Base-by-base conservation (phyloP, 2,797 vertebrate genomes). In the Melanotaenia boesemani region DNA sequence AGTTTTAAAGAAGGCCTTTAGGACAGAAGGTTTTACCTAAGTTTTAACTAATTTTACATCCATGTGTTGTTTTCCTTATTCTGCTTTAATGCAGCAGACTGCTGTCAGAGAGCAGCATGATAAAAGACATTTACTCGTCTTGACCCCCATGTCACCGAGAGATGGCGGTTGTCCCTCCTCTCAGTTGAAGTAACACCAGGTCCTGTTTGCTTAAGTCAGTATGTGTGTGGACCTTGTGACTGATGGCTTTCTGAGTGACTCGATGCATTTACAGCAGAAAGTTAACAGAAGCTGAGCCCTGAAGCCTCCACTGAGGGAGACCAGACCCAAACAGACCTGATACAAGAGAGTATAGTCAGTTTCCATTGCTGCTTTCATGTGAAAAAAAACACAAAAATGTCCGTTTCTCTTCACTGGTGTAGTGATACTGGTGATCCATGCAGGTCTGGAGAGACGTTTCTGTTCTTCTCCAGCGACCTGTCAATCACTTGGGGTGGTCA, bases 131-230 rank as follows among this genome's bases (percentile, higher is more conserved):
- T 34, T 58, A 24, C 52, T 32, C 67, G 34, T 63, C 63, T 60
- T 64, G 30, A 77, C 46, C 67, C 36, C 9, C 52, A 39, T 46
- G 54, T 32, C 10, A 63, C 36, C 46, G 11, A 55, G 32, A 12
- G 32, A 76, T 77, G 74, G 74, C 77, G 64, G 66, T 68, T 80
- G 70, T 52, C 57, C 74, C 62, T 66, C 77, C 77, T 67, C 60
- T 66, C 36, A 34, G 61, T 54, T 72, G 44, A 68, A 56, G 73
- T 46, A 73, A 76, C 79, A 82, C 76, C 74, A 72, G 69, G 57
- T 32, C 28, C 74, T 86, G 79, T 91, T 90, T 90, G 73, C 74
- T 74, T 72, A 70, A 70, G 72, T 88, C 83, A 76, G 72, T 70
- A 65, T 77, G 73, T 85, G 59, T 74, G 71, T 37, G 68, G 64